These are phyloP conservation scores for Lepeophtheirus salmonis DNA, from an alignment of 1,140 invertebrate species.

Conservation along the genomic window DNA sequence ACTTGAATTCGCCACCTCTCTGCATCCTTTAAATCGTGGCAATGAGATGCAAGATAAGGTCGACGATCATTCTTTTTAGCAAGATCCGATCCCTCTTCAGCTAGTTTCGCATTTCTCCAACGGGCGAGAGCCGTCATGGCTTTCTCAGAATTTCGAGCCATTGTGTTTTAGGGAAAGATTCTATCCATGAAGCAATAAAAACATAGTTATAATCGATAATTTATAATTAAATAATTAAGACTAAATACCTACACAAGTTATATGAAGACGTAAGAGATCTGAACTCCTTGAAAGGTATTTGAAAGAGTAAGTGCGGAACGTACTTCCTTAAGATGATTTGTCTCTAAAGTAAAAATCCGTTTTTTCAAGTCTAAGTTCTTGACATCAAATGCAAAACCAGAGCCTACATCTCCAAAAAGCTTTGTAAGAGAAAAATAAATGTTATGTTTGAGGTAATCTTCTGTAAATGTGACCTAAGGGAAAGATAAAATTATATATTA, in stretches of 20 bases:
- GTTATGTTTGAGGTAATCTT: neutral
- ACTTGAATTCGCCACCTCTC: constrained; percentile 93
- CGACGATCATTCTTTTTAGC: constrained; percentile 39
- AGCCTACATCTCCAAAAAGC: constrained; percentile 3
- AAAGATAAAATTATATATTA: neutral
- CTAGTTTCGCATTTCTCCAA: constrained; percentile 80
- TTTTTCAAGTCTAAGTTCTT: neutral
- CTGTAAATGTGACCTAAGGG: neutral
- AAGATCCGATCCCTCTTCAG: constrained; percentile 48
- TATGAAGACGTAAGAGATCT: neutral
- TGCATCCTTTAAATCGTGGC: constrained; percentile 64
- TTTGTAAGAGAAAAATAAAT: neutral
- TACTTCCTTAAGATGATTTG: neutral
- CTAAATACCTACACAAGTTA: neutral
- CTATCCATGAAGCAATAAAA: too few relatives aligned
- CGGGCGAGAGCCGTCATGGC: constrained; percentile 31
- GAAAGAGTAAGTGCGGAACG: neutral
- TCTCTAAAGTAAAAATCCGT: neutral
- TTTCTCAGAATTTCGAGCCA: constrained; percentile 38
- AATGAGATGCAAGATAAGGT: constrained; percentile 82
- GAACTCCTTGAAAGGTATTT: neutral
- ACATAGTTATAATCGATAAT: neutral
- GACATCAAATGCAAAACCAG: neutral
- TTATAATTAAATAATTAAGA: neutral
- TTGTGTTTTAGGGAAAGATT: constrained; percentile 1